Percentiles rank a stretch among this genome's conserved stretches.
phyloP scores from a whole-genome alignment of 2,113 vertebrate genomes.

The Rhodinocichla rosea region DNA sequence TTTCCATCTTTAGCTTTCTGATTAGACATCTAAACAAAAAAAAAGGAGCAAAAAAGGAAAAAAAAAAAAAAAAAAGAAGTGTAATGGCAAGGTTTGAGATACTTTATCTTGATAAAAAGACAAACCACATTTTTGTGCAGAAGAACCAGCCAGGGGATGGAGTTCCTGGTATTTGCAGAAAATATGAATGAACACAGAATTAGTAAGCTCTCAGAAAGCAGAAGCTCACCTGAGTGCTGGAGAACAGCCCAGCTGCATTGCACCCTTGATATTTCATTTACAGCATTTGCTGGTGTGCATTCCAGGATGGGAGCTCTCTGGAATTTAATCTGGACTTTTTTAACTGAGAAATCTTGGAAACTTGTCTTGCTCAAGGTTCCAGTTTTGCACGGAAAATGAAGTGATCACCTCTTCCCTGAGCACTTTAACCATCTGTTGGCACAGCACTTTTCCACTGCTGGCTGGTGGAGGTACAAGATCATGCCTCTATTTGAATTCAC shows the following conservation, averaged over 20 bases:
- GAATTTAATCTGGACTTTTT: background rate
- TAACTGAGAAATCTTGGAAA: background rate
- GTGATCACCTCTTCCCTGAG: background rate
- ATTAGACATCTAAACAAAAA: background rate
- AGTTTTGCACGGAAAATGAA: conserved; percentile 14
- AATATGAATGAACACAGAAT: background rate
- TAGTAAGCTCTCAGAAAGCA: background rate
- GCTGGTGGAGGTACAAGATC: background rate
- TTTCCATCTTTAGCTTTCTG: background rate
- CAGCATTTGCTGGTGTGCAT: background rate
- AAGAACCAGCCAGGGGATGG: background rate
- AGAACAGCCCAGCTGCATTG: background rate
- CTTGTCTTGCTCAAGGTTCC: background rate
- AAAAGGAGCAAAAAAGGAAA: no score
- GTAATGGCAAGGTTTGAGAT: background rate
- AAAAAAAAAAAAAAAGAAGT: background rate
- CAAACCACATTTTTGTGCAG: background rate
- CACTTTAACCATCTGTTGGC: conserved; percentile 4
- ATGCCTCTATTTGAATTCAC: background rate
- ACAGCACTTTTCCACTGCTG: background rate
- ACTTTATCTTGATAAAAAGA: background rate
- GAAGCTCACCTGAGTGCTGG: background rate
- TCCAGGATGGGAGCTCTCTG: background rate
- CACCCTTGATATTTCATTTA: background rate
- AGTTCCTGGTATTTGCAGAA: background rate